Conservation (phyloP, 2,113 vertebrate species). For the Apistogramma diplotaenia region DNA sequence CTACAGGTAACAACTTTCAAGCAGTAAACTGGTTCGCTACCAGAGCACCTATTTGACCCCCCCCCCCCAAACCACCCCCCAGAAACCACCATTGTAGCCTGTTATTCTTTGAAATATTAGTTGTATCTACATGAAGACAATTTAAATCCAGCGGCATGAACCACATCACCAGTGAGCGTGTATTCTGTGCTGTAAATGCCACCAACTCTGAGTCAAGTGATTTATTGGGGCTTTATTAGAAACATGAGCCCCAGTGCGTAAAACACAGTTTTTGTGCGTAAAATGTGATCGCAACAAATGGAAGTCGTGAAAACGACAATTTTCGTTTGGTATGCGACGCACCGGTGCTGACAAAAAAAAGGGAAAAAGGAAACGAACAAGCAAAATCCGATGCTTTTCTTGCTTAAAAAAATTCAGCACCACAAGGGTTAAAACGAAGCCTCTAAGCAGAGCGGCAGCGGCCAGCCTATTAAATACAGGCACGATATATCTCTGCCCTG, state of each 20-base stretch:
- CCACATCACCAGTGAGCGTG: conserved; percentile 21
- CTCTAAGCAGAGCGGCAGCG: conserved; percentile 68
- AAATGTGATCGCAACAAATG: neutral
- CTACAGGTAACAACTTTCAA: conserved; percentile 54
- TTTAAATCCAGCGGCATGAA: conserved; percentile 49
- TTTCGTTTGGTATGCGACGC: neutral
- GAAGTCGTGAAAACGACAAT: neutral
- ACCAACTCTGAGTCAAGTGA: conserved; percentile 20
- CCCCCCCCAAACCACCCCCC: no score
- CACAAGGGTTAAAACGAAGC: conserved; percentile 76
- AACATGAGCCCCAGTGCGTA: conserved; percentile 2
- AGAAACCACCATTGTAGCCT: neutral
- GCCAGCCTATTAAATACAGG: conserved; percentile 72
- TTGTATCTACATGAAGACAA: conserved; percentile 3
- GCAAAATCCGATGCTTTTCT: neutral
- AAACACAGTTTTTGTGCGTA: neutral
- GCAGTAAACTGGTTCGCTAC: neutral
- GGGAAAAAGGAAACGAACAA: neutral
- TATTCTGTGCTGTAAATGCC: conserved; percentile 48
- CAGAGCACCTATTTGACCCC: neutral
- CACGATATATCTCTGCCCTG: conserved; percentile 75
- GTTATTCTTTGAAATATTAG: neutral
- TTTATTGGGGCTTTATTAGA: conserved; percentile 52
- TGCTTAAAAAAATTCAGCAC: conserved; percentile 71
- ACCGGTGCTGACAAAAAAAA: neutral